Conservation (phyloP, 2,797 vertebrate species). For the Pseudochirops corinnae region DNA sequence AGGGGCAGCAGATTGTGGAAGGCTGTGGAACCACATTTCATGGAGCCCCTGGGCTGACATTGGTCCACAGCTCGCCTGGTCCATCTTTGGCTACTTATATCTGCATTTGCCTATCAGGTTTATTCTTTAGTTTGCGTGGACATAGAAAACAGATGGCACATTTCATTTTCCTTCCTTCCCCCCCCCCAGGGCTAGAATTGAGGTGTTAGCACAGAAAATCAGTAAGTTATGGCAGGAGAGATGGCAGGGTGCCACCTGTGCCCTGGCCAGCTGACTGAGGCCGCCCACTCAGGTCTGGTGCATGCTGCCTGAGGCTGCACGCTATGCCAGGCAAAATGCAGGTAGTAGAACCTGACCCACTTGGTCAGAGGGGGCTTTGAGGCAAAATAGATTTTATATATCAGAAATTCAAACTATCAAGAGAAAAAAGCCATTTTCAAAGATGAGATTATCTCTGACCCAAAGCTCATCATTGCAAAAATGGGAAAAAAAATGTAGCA, state of each 20-base stretch:
- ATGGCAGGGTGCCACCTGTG: neutral
- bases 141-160: neutral
- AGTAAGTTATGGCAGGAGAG: neutral
- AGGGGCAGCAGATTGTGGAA: too few species aligned
- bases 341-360: too few species aligned
- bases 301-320: too few species aligned
- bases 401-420: neutral
- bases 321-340: too few species aligned
- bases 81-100: too few species aligned
- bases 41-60: too few species aligned
- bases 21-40: too few species aligned
- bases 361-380: too few species aligned
- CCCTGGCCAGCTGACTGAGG: neutral
- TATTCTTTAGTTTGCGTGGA: neutral
- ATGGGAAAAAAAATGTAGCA: neutral
- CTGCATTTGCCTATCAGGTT: too few species aligned
- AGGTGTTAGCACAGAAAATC: neutral
- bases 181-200: too few species aligned
- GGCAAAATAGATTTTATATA: too few species aligned
- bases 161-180: neutral
- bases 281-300: neutral
- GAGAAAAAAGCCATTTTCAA: neutral
- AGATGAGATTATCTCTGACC: neutral
- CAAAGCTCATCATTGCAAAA: neutral
- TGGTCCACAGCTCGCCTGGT: too few species aligned